Percentiles rank a stretch among this genome's conserved stretches.
Conservation (phyloP, 2,888 invertebrate genomes). For the Acleris sparsana region DNA sequence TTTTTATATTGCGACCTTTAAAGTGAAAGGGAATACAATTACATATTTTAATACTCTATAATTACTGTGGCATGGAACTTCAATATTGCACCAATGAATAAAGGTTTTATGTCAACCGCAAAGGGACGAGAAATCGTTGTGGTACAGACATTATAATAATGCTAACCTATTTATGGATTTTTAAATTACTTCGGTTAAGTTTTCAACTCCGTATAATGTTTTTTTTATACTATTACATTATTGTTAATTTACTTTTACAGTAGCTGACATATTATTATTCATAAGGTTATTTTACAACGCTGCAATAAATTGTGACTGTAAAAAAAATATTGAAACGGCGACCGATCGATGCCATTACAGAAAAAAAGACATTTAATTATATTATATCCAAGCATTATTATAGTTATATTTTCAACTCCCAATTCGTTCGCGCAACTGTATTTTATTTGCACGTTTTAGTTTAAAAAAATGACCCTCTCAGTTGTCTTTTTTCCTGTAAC, state of each 20-base stretch:
- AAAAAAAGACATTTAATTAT: background rate
- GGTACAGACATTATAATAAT: conserved; percentile 23
- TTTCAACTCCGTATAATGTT: background rate
- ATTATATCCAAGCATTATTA: background rate
- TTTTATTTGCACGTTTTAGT: conserved; percentile 1
- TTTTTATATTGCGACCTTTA: conserved; percentile 2
- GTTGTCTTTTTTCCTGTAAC: conserved; percentile 53
- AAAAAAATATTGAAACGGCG: too few species aligned
- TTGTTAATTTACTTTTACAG: conserved; percentile 15
- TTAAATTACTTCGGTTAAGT: conserved; percentile 22
- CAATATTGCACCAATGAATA: background rate
- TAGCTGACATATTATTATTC: background rate
- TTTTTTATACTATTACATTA: conserved; percentile 7
- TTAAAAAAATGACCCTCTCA: conserved; percentile 1
- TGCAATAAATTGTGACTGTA: too few species aligned
- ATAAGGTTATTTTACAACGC: background rate
- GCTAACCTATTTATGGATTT: conserved; percentile 26
- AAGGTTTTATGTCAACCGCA: conserved; percentile 7
- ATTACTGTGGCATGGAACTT: background rate
- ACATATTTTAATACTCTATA: conserved; percentile 8
- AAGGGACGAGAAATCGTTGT: conserved; percentile 9
- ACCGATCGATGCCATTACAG: too few species aligned
- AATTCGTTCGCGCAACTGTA: background rate
- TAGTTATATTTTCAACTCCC: background rate
- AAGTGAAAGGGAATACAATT: conserved; percentile 12